Conservation (phyloP, 1,140 invertebrate genomes). For the Daktulosphaira vitifoliae region DNA sequence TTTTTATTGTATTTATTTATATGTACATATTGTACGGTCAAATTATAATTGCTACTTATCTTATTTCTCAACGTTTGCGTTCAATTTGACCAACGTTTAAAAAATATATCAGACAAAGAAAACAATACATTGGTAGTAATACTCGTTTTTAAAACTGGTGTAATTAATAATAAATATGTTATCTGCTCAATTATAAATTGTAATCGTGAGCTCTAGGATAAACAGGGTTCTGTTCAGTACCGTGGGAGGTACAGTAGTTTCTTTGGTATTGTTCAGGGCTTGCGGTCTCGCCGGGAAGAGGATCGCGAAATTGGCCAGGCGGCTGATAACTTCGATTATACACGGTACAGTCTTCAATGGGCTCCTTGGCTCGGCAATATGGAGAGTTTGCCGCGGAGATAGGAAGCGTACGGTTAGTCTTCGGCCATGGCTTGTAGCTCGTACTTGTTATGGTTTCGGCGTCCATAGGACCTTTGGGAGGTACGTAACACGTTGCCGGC, state of each 20-base stretch:
- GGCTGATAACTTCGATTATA: background rate
- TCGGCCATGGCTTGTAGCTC: background rate
- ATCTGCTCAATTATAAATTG: too few species aligned
- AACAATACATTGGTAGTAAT: too few species aligned
- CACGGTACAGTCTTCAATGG: background rate
- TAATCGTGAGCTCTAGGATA: background rate
- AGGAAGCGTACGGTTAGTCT: background rate
- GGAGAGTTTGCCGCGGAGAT: background rate
- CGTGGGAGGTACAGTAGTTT: background rate
- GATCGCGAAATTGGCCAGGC: background rate
- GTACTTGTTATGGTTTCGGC: background rate
- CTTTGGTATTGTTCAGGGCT: background rate
- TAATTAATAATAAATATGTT: too few species aligned
- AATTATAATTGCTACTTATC: too few species aligned
- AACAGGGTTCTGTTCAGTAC: background rate
- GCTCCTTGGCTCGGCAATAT: background rate
- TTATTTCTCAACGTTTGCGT: too few species aligned
- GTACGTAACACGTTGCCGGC: background rate
- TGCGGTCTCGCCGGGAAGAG: background rate
- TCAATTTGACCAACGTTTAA: too few species aligned
- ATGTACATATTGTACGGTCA: too few species aligned
- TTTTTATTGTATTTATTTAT: too few species aligned
- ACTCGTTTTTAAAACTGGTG: too few species aligned
- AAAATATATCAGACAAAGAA: too few species aligned
- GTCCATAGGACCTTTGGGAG: background rate